Percentiles rank a stretch among this genome's conserved stretches.
These are phyloP conservation scores for Chrysotoxum bicinctum DNA, from an alignment of 2,888 invertebrate species.

Conservation along the genomic window DNA sequence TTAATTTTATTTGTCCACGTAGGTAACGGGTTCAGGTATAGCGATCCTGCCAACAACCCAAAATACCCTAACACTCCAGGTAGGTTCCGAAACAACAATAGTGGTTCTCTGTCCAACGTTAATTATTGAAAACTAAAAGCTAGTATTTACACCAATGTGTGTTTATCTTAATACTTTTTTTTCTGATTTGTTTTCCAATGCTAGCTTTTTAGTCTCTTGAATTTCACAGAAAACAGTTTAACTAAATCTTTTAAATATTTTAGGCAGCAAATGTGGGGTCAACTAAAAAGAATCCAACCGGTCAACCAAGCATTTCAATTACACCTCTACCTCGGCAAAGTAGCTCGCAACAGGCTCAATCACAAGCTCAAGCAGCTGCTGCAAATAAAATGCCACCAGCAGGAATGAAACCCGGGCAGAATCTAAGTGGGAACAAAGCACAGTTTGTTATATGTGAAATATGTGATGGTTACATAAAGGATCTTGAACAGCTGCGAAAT, in stretches of 20 bases:
- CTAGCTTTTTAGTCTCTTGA: slow-evolving; percentile 29
- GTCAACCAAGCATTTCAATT: slow-evolving; percentile 94
- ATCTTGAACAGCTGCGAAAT: slow-evolving; percentile 94
- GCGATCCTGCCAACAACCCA: slow-evolving; percentile 75
- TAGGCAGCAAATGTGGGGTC: slow-evolving; percentile 72
- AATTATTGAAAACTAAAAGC: slow-evolving; percentile 1
- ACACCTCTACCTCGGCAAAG: slow-evolving; percentile 91
- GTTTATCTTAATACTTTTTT: slow-evolving; percentile 2
- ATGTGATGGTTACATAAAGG: slow-evolving; percentile 98
- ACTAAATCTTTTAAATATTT: slow-evolving; percentile 6
- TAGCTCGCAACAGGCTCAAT: slow-evolving; percentile 79
- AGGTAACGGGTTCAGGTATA: slow-evolving; percentile 75
- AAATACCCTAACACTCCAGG: slow-evolving; percentile 75
- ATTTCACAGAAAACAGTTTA: not conserved
- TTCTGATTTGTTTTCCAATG: slow-evolving; percentile 13
- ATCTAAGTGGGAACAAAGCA: slow-evolving; percentile 84
- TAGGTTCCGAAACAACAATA: slow-evolving; percentile 64
- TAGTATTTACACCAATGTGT: slow-evolving; percentile 28
- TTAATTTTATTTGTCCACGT: slow-evolving; percentile 72
- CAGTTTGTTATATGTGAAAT: slow-evolving; percentile 97
- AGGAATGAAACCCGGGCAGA: slow-evolving; percentile 83
- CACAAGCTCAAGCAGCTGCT: slow-evolving; percentile 80
- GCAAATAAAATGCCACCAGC: slow-evolving; percentile 79
- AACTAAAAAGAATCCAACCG: slow-evolving; percentile 78
- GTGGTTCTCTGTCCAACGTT: slow-evolving; percentile 13